These are phyloP conservation scores for Lytechinus pictus DNA, from an alignment of 35 echinoderm and acorn worm genomes.

Conservation along the genomic window DNA sequence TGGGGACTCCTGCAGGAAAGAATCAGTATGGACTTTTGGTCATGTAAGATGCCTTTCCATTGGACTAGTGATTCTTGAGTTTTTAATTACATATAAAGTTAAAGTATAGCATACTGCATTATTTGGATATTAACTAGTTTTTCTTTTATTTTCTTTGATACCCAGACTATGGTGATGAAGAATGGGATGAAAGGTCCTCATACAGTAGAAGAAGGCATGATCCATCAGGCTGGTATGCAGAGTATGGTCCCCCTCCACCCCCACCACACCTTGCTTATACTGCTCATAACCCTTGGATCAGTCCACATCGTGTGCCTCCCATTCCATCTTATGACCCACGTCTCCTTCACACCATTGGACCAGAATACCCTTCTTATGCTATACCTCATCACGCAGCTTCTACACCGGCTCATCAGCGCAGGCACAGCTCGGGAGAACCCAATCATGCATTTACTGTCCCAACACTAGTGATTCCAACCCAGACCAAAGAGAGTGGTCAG, in stretches of 20 bases:
- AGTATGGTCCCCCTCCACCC: background rate
- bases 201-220: background rate
- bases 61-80: too few species aligned
- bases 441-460: background rate
- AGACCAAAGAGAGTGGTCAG: slow-evolving; percentile 14
- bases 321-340: slow-evolving; percentile 40
- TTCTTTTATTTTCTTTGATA: too few species aligned
- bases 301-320: slow-evolving; percentile 44
- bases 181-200: slow-evolving; percentile 33
- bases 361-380: slow-evolving; percentile 6
- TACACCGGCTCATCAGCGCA: slow-evolving; percentile 25
- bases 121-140: too few species aligned
- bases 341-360: slow-evolving; percentile 39
- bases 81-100: too few species aligned
- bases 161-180: background rate
- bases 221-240: background rate
- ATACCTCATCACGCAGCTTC: background rate
- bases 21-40: too few species aligned
- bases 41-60: too few species aligned
- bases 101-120: too few species aligned
- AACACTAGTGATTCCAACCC: slow-evolving; percentile 32
- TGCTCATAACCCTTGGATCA: slow-evolving; percentile 53
- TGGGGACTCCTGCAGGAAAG: too few species aligned
- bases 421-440: slow-evolving; percentile 19
- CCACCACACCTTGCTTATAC: background rate